Evolutionary conservation across 2,113 vertebrate species (phyloP).

Genomic region (Sphaerodactylus townsendi): DNA sequence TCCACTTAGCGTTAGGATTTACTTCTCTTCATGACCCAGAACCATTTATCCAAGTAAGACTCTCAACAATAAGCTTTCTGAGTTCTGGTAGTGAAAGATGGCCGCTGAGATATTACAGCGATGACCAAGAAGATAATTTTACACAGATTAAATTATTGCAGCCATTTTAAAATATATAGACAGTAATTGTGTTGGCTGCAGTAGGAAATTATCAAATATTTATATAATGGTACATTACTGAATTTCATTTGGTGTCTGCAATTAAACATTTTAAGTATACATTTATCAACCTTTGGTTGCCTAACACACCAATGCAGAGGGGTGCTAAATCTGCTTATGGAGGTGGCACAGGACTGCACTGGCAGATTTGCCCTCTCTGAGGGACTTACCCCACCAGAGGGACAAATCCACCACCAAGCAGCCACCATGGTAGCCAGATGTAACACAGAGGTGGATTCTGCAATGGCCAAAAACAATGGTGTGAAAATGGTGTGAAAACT

Average conservation of each 20-base stretch:
- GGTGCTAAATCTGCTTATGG: too few relatives aligned
- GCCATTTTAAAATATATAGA: background rate
- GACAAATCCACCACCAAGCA: too few relatives aligned
- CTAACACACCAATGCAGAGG: too few relatives aligned
- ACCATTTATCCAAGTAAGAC: conserved; percentile 25
- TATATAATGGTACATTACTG: background rate
- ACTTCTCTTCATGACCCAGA: background rate
- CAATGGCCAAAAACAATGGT: too few relatives aligned
- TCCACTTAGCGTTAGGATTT: conserved; percentile 33
- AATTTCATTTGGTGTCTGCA: background rate
- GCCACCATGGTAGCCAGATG: too few relatives aligned
- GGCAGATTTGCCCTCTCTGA: too few relatives aligned
- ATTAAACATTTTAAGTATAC: background rate
- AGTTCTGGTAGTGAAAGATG: conserved; percentile 17
- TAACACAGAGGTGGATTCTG: too few relatives aligned
- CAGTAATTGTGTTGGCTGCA: conserved; percentile 11
- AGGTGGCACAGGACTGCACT: too few relatives aligned
- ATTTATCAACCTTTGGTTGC: background rate
- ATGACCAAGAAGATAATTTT: conserved; percentile 30
- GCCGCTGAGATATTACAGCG: conserved; percentile 3
- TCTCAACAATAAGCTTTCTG: background rate
- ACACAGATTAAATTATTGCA: conserved; percentile 12
- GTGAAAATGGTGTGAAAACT: too few relatives aligned
- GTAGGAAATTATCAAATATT: background rate
- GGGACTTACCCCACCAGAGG: too few relatives aligned